Conservation (phyloP, 2,797 vertebrate species). For the Enteromius paludinosus region DNA sequence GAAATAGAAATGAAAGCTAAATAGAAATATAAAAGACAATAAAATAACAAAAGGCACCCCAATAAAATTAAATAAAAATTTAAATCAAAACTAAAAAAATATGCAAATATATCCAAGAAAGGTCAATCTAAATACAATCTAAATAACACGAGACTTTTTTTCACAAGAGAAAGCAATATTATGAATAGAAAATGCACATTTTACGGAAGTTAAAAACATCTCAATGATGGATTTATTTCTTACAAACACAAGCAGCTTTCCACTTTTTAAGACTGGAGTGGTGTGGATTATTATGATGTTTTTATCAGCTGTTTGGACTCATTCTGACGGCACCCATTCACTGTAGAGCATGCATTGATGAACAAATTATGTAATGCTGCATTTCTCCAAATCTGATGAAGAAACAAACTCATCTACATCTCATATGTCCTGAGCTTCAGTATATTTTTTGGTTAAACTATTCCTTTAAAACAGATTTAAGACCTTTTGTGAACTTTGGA, state of each 20-base stretch:
- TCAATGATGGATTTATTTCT: neutral
- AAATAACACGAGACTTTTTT: neutral
- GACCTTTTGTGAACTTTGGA: neutral
- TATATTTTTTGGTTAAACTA: neutral
- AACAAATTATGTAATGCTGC: neutral
- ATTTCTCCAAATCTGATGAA: neutral
- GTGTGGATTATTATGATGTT: neutral
- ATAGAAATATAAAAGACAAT: neutral
- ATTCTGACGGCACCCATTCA: no score
- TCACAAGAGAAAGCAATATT: neutral
- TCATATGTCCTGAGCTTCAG: neutral
- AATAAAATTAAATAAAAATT: neutral
- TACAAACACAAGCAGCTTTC: neutral
- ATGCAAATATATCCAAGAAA: neutral
- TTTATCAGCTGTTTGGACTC: neutral
- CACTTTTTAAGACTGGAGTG: neutral
- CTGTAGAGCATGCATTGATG: neutral
- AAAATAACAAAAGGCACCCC: no score
- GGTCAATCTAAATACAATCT: neutral
- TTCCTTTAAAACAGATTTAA: neutral
- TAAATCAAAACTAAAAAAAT: neutral
- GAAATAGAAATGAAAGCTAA: neutral
- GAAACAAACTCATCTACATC: neutral
- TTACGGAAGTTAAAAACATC: neutral
- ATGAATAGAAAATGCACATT: neutral